Evolutionary conservation across 2,113 vertebrate genomes (phyloP).

Genomic region (Bos taurus): DNA sequence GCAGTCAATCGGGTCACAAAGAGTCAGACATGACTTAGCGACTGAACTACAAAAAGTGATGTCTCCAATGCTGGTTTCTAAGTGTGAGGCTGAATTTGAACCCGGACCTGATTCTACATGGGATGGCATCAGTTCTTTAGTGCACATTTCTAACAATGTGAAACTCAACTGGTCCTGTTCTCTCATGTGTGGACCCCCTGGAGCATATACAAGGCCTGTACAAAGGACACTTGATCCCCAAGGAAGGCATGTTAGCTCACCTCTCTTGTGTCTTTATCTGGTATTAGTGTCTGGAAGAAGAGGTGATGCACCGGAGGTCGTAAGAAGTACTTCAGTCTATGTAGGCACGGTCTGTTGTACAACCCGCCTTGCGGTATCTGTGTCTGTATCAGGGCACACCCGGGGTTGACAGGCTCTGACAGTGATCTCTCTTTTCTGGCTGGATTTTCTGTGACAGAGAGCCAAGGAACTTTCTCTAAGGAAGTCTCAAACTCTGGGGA

Average conservation of each 20-base stretch:
- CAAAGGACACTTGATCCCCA: not conserved
- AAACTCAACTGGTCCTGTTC: not conserved
- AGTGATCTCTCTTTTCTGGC: not conserved
- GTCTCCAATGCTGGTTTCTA: not conserved
- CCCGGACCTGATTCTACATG: not conserved
- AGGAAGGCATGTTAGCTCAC: constrained; percentile 57
- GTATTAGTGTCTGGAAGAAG: constrained; percentile 71
- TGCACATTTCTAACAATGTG: not conserved
- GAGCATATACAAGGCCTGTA: not conserved
- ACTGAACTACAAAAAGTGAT: not conserved
- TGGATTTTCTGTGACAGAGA: not conserved
- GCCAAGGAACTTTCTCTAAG: constrained; percentile 25
- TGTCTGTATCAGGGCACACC: not conserved
- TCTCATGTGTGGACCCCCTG: not conserved
- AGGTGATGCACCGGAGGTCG: constrained; percentile 79
- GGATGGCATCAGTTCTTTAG: not conserved
- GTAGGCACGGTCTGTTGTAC: constrained; percentile 71
- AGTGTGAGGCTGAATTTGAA: not conserved
- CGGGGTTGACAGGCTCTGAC: not conserved
- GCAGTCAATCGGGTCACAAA: not conserved
- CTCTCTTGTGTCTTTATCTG: constrained; percentile 73
- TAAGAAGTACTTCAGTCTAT: constrained; percentile 78
- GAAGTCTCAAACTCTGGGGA: not conserved
- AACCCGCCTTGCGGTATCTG: not conserved
- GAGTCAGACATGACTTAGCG: not conserved